These are phyloP conservation scores for Corythaeola cristata DNA, from an alignment of 2,113 vertebrate genomes.

Conservation along the genomic window DNA sequence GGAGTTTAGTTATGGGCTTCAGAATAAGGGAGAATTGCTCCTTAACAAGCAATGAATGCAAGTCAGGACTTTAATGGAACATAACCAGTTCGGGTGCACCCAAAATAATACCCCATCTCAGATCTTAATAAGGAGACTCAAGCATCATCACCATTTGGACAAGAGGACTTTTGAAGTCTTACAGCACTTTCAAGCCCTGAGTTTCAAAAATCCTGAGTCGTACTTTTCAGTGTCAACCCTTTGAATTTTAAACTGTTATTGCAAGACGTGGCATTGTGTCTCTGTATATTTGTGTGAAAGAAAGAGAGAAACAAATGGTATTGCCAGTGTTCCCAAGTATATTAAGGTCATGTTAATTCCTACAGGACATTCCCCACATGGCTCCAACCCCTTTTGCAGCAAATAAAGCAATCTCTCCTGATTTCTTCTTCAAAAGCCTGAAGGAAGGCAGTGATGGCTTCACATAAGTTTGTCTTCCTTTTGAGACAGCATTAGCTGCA, in stretches of 20 bases:
- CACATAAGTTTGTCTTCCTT: not conserved
- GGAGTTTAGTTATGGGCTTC: not conserved
- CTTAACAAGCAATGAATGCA: not conserved
- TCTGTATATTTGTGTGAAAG: not conserved
- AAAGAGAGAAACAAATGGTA: not conserved
- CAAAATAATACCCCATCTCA: not conserved
- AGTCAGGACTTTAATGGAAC: not conserved
- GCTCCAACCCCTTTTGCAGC: not conserved
- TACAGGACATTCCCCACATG: fast-evolving
- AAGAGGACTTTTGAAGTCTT: not conserved
- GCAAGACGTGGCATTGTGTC: not conserved
- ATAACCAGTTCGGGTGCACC: not conserved
- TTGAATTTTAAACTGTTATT: not conserved
- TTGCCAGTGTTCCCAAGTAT: not conserved
- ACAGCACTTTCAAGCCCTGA: not conserved
- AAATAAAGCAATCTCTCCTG: not conserved
- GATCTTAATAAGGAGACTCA: not conserved
- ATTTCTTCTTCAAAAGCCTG: not conserved
- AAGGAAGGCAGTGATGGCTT: not conserved
- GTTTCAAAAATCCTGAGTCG: not conserved
- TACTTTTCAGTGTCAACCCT: not conserved
- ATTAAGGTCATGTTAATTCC: not conserved
- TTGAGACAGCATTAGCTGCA: not conserved
- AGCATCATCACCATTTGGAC: not conserved
- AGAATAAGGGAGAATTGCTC: not conserved